These are phyloP conservation scores for Sorex maritimensis DNA, from an alignment of 2,797 vertebrate genomes.

Conservation along the genomic window DNA sequence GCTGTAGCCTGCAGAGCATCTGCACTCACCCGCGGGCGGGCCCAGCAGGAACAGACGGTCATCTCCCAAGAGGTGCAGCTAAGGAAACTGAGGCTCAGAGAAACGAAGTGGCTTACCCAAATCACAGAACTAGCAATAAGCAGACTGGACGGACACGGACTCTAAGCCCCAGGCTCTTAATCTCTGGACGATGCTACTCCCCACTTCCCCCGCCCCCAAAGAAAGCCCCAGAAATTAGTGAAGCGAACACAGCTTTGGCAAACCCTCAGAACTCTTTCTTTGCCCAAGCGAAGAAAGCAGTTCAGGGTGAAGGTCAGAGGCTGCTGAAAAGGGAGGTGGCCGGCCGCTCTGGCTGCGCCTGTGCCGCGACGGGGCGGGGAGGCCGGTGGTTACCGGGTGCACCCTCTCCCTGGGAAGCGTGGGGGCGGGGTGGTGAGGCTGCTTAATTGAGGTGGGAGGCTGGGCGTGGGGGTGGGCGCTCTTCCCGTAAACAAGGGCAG, in stretches of 20 bases:
- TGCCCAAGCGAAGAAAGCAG: accelerated
- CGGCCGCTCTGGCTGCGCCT: background rate
- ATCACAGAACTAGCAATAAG: background rate
- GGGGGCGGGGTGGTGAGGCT: background rate
- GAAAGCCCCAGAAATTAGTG: background rate
- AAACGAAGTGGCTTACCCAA: background rate
- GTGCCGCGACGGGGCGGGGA: background rate
- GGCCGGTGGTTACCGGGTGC: background rate
- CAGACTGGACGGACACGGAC: background rate
- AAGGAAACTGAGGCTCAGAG: background rate
- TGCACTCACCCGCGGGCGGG: too few relatives aligned
- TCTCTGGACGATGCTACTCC: background rate
- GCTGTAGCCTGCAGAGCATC: too few relatives aligned
- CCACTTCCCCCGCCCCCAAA: accelerated
- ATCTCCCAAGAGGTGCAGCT: background rate
- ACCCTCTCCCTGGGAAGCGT: background rate
- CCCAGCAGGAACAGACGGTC: background rate
- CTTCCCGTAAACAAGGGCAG: slow-evolving; percentile 73
- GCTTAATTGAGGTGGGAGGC: background rate
- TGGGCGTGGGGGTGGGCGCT: background rate
- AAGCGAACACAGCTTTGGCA: background rate
- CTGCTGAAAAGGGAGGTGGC: background rate
- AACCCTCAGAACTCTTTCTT: background rate
- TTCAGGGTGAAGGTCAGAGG: slow-evolving; percentile 61
- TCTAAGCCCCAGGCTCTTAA: background rate